Percentiles rank a stretch among this genome's conserved stretches.
Conservation (phyloP, 2,888 invertebrate genomes). For the Dermolepida albohirtum region DNA sequence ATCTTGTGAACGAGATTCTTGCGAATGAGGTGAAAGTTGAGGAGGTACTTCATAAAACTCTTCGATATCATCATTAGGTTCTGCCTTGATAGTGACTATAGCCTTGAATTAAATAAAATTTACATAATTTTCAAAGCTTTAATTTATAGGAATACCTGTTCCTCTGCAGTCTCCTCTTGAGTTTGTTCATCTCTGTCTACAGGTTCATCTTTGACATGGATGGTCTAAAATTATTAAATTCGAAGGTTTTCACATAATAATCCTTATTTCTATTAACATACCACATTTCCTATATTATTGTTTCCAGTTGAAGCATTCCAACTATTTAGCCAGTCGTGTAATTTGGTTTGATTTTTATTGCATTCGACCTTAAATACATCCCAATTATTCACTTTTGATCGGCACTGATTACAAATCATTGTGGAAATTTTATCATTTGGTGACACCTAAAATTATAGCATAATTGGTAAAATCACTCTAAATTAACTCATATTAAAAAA, state of each 20-base stretch:
- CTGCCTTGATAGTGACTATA: conserved; percentile 45
- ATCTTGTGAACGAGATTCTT: conserved; percentile 40
- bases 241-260: conserved; percentile 5
- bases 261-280: conserved; percentile 22
- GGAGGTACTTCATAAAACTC: conserved; percentile 57
- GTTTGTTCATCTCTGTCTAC: conserved; percentile 43
- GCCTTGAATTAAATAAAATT: conserved; percentile 16
- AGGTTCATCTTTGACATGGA: conserved; percentile 59
- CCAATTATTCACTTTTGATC: conserved; percentile 75
- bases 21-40: conserved; percentile 51
- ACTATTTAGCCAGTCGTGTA: conserved; percentile 69
- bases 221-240: conserved; percentile 49
- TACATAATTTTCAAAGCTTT: background rate
- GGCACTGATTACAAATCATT: conserved; percentile 74
- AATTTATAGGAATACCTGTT: conserved; percentile 29
- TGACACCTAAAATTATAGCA: conserved; percentile 67
- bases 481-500: too few relatives aligned
- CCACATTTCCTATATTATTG: conserved; percentile 37
- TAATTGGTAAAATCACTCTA: background rate
- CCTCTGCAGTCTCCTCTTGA: conserved; percentile 26
- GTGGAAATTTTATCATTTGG: conserved; percentile 74
- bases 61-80: conserved; percentile 51
- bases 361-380: conserved; percentile 74
- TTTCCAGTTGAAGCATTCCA: conserved; percentile 24
- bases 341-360: conserved; percentile 74